Percentiles rank a stretch among this genome's conserved stretches.
phyloP scores from a whole-genome alignment of 2,797 vertebrate genomes.

The Clarias platycephalus region DNA sequence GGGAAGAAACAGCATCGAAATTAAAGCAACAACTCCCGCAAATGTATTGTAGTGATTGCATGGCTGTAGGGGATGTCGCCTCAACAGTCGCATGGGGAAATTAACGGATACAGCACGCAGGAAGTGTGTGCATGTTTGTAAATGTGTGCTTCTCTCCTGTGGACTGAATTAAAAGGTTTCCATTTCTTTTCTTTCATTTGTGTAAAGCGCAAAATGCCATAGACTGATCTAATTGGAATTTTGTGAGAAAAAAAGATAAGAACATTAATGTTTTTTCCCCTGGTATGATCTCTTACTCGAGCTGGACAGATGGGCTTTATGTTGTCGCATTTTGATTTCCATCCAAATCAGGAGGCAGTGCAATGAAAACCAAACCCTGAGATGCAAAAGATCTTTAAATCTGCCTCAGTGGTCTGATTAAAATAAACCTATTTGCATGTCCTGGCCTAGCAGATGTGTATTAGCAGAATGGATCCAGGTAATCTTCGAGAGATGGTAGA shows the following conservation, averaged over 20 bases:
- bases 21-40: slow-evolving; percentile 41
- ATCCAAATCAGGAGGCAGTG: slow-evolving; percentile 15
- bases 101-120: not conserved
- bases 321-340: slow-evolving; percentile 28
- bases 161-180: slow-evolving; percentile 21
- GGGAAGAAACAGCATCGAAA: slow-evolving; percentile 35
- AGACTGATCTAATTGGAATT: slow-evolving; percentile 17
- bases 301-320: slow-evolving; percentile 38
- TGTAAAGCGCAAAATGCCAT: slow-evolving; percentile 38
- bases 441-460: not conserved
- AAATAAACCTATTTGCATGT: slow-evolving; percentile 1
- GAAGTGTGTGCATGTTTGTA: slow-evolving; percentile 1
- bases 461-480: slow-evolving; percentile 6
- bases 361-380: not conserved
- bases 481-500: not conserved
- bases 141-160: not conserved
- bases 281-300: not conserved
- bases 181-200: slow-evolving; percentile 3
- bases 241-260: not conserved
- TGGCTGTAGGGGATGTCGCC: slow-evolving; percentile 39
- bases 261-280: not conserved
- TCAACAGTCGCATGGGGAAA: slow-evolving; percentile 37
- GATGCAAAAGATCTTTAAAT: slow-evolving; percentile 11
- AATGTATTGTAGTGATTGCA: slow-evolving; percentile 23
- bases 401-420: not conserved